Evolutionary conservation across 2,888 invertebrate species (phyloP).

Genomic region (Tiliacea citrago): DNA sequence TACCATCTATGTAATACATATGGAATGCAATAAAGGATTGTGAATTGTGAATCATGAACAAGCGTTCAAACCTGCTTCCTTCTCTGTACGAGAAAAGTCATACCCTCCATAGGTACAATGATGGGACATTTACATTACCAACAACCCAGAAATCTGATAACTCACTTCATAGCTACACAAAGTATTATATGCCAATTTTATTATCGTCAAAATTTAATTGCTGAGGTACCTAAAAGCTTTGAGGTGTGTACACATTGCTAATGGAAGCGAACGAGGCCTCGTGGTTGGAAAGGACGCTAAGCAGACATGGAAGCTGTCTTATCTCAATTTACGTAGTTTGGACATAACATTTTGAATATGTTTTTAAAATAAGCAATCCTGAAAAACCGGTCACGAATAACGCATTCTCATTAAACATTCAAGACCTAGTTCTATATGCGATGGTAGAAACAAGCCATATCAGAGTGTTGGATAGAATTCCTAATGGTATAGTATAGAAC

Average conservation of each 20-base stretch:
- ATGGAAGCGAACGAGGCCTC: conserved; percentile 43
- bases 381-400: background rate
- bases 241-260: conserved; percentile 56
- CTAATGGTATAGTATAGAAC: background rate
- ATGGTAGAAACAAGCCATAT: background rate
- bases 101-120: background rate
- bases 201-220: conserved; percentile 43
- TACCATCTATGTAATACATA: too few relatives aligned
- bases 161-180: conserved; percentile 12
- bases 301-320: conserved; percentile 32
- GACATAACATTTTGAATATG: background rate
- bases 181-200: conserved; percentile 40
- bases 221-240: conserved; percentile 49
- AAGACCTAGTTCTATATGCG: background rate
- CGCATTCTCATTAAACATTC: background rate
- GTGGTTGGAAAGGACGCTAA: conserved; percentile 15
- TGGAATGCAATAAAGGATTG: too few relatives aligned
- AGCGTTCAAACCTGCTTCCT: background rate
- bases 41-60: too few relatives aligned
- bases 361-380: background rate
- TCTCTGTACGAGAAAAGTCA: background rate
- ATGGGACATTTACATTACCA: background rate
- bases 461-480: background rate
- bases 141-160: conserved; percentile 11
- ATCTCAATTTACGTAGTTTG: conserved; percentile 8